A percentile compares a stretch with the other conserved stretches of the same genome.
Evolutionary conservation across 2,113 vertebrate species (phyloP).

Genomic region (Passer montanus): DNA sequence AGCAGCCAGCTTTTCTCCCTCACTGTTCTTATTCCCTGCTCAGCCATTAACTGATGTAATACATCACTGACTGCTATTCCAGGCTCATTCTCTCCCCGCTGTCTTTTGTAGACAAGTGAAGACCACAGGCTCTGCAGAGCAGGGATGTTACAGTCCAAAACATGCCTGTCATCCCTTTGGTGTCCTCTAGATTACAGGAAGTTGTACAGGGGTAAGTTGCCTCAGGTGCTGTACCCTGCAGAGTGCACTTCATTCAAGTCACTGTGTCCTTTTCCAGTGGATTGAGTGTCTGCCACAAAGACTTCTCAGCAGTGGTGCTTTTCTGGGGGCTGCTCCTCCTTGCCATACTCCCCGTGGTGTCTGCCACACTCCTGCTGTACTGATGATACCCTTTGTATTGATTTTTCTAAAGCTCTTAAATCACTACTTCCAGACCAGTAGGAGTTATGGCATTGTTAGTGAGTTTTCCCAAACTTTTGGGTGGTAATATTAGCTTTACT

Average conservation of each 20-base stretch:
- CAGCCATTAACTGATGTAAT: neutral
- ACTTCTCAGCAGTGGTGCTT: neutral
- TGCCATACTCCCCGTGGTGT: neutral
- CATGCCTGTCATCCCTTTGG: neutral
- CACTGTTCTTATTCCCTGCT: neutral
- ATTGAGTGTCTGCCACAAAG: neutral
- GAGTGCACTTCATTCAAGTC: neutral
- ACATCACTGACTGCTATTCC: neutral
- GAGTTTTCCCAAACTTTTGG: neutral
- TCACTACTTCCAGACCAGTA: neutral
- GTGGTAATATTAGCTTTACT: neutral
- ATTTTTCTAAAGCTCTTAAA: neutral
- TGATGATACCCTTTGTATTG: fast-evolving
- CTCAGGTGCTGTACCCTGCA: neutral
- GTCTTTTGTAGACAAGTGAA: neutral
- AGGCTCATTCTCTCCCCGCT: neutral
- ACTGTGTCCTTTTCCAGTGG: neutral
- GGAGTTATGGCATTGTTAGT: neutral
- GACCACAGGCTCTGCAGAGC: neutral
- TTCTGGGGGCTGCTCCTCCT: neutral
- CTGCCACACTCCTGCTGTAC: neutral
- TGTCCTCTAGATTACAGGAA: neutral
- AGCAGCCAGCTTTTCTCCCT: neutral
- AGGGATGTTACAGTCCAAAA: neutral
- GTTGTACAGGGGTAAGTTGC: neutral